Conservation (phyloP, 2,888 invertebrate species). For the Rhingia campestris region DNA sequence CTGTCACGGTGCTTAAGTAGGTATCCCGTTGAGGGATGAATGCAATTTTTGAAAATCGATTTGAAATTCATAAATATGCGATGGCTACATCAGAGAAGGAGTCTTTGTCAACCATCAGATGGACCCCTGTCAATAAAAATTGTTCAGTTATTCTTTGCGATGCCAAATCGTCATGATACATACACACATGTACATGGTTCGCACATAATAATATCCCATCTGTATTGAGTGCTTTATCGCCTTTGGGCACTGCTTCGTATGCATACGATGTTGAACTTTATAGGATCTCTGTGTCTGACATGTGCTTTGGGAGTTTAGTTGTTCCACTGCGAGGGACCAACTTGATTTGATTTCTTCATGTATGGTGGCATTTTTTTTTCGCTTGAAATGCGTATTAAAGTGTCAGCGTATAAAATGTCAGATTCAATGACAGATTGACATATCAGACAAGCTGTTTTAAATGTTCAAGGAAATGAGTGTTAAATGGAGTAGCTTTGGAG, state of each 20-base stretch:
- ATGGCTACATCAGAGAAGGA: not conserved
- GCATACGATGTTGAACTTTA: conserved; percentile 9
- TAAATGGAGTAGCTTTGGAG: too few relatives aligned
- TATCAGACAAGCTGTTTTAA: too few relatives aligned
- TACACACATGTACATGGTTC: conserved; percentile 14
- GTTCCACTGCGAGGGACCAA: conserved; percentile 3
- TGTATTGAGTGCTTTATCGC: conserved; percentile 31
- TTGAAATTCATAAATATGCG: not conserved
- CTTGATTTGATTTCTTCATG: conserved; percentile 34
- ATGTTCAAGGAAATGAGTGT: too few relatives aligned
- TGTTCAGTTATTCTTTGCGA: not conserved
- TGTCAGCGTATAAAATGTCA: too few relatives aligned
- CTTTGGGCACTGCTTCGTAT: conserved; percentile 7
- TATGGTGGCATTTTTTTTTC: not conserved
- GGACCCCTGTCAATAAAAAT: conserved; percentile 6
- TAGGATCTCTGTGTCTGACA: conserved; percentile 28
- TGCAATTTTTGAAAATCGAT: not conserved
- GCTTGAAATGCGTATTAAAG: conserved; percentile 13
- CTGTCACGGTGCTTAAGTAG: not conserved
- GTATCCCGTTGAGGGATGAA: not conserved
- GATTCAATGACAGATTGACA: too few relatives aligned
- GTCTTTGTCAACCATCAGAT: not conserved
- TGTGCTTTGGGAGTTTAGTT: conserved; percentile 12
- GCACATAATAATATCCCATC: conserved; percentile 33
- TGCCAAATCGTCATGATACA: conserved; percentile 1